Percentiles rank a stretch among this genome's conserved stretches.
Conservation (phyloP, 2,113 vertebrate species). For the Taxidea taxus region DNA sequence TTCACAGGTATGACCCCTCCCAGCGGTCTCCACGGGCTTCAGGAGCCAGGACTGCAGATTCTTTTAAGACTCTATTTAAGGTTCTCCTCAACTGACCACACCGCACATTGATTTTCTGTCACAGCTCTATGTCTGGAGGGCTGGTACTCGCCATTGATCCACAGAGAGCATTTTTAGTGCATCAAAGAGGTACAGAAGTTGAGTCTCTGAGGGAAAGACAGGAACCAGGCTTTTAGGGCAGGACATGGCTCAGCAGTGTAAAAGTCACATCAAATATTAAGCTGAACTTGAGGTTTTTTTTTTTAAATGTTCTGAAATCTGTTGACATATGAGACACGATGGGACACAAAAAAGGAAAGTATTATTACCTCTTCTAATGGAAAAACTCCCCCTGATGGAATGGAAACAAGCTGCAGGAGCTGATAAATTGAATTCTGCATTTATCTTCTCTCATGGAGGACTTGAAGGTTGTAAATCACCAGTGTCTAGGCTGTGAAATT, state of each 20-base stretch:
- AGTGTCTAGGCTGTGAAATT: background rate
- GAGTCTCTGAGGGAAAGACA: background rate
- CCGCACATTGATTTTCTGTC: slow-evolving; percentile 59
- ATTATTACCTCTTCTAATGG: background rate
- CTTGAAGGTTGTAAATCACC: background rate
- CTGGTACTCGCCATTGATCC: slow-evolving; percentile 3
- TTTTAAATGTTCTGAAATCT: background rate
- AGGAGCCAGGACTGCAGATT: background rate
- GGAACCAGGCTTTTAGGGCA: background rate
- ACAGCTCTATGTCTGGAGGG: slow-evolving; percentile 15
- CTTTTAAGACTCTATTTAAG: slow-evolving; percentile 59
- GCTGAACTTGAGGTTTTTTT: background rate
- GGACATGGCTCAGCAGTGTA: background rate
- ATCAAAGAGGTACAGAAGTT: slow-evolving; percentile 28
- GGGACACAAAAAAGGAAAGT: background rate
- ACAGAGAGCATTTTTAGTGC: slow-evolving; percentile 51
- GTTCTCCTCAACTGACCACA: slow-evolving; percentile 53
- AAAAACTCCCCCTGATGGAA: background rate
- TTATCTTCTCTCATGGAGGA: background rate
- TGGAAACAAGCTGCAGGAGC: background rate
- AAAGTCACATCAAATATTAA: slow-evolving; percentile 37
- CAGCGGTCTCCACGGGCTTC: accelerated
- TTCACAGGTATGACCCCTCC: background rate
- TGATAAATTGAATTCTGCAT: background rate
- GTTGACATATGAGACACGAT: slow-evolving; percentile 33